Base-by-base conservation (phyloP, 2,113 vertebrate species). In the Callipepla californica region DNA sequence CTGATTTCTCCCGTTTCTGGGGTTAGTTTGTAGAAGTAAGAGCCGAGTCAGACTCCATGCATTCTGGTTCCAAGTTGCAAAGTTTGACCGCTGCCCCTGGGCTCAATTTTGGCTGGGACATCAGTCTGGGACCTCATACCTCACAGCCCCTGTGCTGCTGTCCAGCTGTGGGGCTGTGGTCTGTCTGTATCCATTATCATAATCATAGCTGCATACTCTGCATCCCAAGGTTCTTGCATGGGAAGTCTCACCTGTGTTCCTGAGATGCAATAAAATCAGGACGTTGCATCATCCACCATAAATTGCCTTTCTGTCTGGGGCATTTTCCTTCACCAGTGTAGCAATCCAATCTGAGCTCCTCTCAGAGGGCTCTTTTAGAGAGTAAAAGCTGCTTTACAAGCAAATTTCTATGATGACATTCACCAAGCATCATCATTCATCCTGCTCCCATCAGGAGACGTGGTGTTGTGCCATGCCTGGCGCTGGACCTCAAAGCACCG, bases 71-170 rank as follows among this genome's bases (percentile, higher is more conserved):
- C 4, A 17, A 53, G 21, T 5, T 50, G 45, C 11, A 28, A 28
- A 20, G 1, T 0, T 7, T 38, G 48, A n/a, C 66, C 36, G 42
- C 70, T 78, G 50, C 19, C 22, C 18, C 42, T 16, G 23, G 44
- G 47, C 67, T 55, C 63, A 1, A 0, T 69, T 76, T 66, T 21
- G 55, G 28, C 21, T 32, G 55, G 12, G 3, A 10, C 47, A n/a
- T 48, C 28, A 1, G 0, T 26, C 26, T 3, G 65, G 2, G 7
- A 26, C 58, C 48, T 40, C 53, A 40, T 34, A 1, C 8, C 25
- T 9, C 0, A 4, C 13, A 53, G n/a, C 7, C 14, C 57, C 15
- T 3, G 1, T 17, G 44, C 25, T 6, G 0, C 22, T 20, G 5
- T 4, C 16, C 69, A 28, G 23, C 91, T 68, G 28, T 5, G n/a